Base-by-base conservation (phyloP, 2,888 invertebrate species). In the Anaspis maculata region DNA sequence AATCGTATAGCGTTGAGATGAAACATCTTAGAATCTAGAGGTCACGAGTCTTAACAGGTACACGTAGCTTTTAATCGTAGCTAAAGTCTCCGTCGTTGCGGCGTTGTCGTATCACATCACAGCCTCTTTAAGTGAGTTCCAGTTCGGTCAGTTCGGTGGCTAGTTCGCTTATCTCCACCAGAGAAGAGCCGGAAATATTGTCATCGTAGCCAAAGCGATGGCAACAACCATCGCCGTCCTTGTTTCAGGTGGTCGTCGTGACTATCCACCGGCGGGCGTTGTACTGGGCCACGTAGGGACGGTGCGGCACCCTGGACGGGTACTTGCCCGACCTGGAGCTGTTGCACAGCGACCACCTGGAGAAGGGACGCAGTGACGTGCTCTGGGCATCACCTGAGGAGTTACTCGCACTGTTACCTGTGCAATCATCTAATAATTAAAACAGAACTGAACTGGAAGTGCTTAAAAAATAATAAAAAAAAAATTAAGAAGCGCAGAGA, bases 381-480 rank as follows among this genome's bases (percentile, higher is more conserved):
- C 57, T 62, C 31, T 64, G 62, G 24, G 59, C 55, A 15, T 57
- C 60, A 37, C 61, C 62, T 31, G 64, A 64, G 11, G 65, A 65
- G 51, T 64, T 64, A 51, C 62, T 64, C 33, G 56, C 53, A 46
- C 61, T 63, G 52, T 61, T 60, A 50, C 59, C 63, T 61, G 56
- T 36, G 35, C 30, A 32, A 32, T n/a, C n/a, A n/a, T n/a, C n/a
- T n/a, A n/a, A n/a, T n/a, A n/a, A n/a, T n/a, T 27, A 28, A 15
- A 40, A 23, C 15, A 26, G 15, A 27, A n/a, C 27, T n/a, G n/a
- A n/a, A n/a, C n/a, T n/a, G n/a, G n/a, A n/a, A n/a, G n/a, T n/a
- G n/a, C n/a, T n/a, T n/a, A n/a, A n/a, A 27, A 32, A 35, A n/a
- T n/a, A 32, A 36, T 27, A 23, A 30, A 27, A 36, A 30, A 21